Base-by-base conservation (phyloP, 2,888 invertebrate species). In the Chirona hameri region DNA sequence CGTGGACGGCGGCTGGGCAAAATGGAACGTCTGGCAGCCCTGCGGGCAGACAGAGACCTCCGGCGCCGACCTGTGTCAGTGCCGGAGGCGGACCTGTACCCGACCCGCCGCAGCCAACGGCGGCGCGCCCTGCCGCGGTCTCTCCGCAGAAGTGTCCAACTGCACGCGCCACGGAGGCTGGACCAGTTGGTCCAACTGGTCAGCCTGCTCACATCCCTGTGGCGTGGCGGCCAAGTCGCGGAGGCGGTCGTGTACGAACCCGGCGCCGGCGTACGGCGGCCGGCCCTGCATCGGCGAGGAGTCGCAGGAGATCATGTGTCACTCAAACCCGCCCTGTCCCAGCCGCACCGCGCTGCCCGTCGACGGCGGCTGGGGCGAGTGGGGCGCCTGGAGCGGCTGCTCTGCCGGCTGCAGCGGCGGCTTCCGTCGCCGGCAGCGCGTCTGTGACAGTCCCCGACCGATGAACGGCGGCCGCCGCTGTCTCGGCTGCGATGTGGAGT, bases 161-260 rank as follows among this genome's bases (percentile, higher is more conserved):
- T 96, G 95, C 88, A 96, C 95, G 0, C 92, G 93, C n/a, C 95
- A 96, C 89, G 97, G 97, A 3, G 94, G 93, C 24, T 97, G 97
- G 97, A 95, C 97, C 0, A 91, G 93, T 1, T 98, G 97, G 97
- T 94, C 96, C 0, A 91, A 93, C 0, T 98, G 97, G 97, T 96
- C 97, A 0, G 93, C 93, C 46, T 98, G 97, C 86, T 93, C 94
- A 1, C 95, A 95, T 87, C 94, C 97, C 52, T 91, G 93, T 82
- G 96, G 96, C 0, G 46, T 24, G 5, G 76, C 76, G 21, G 93
- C 95, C 82, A 95, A 95, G 89, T 93, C 93, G 0, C 90, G 95
- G 0, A 90, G 93, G 0, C 91, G 97, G 1, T 91, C 93, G 0
- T 98, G 97, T 87, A 92, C 93, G 0, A 95, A 96, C 87, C 97